phyloP scores from a whole-genome alignment of 1,140 invertebrate species.

The Bombus confusus region DNA sequence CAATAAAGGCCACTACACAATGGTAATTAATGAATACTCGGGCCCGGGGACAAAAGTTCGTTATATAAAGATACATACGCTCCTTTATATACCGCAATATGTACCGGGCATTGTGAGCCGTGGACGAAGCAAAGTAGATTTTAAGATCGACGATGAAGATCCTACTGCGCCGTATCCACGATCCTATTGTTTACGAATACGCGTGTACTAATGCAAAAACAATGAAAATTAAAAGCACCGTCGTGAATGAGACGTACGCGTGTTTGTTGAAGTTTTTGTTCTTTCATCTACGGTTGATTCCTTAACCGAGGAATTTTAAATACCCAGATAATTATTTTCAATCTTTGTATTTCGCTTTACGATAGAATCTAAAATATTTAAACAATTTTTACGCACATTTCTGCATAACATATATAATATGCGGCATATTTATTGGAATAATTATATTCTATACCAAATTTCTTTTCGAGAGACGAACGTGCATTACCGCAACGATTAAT shows the following conservation, averaged over 20 bases:
- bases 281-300: background rate
- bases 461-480: background rate
- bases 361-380: background rate
- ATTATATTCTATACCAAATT: background rate
- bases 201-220: background rate
- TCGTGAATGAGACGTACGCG: background rate
- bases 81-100: constrained; percentile 12
- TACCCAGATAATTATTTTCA: background rate
- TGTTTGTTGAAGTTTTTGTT: no score
- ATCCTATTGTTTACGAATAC: background rate
- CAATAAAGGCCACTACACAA: constrained; percentile 55
- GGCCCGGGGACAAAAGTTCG: constrained; percentile 42
- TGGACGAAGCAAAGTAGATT: constrained; percentile 25
- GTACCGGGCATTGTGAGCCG: constrained; percentile 19
- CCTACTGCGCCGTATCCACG: background rate
- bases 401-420: no score
- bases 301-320: background rate
- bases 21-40: constrained; percentile 59
- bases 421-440: background rate
- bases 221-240: constrained; percentile 10
- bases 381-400: no score
- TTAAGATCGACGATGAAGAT: constrained; percentile 33
- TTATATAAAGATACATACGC: constrained; percentile 11
- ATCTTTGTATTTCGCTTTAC: background rate
- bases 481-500: background rate